phyloP scores from a whole-genome alignment of 1,140 invertebrate genomes.

The Thaumetopoea pityocampa region DNA sequence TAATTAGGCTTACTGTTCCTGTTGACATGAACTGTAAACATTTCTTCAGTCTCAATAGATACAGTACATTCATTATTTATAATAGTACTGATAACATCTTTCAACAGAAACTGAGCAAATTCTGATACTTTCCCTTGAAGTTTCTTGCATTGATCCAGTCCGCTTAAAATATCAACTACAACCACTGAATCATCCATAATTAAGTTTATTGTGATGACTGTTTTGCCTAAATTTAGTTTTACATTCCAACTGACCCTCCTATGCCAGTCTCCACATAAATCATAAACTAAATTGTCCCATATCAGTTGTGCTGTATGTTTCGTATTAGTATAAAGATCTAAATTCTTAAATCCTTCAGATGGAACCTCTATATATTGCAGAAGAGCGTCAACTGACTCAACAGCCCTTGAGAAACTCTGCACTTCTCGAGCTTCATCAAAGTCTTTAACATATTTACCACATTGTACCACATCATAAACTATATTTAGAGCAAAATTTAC shows the following conservation, averaged over 20 bases:
- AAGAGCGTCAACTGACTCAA: constrained; percentile 72
- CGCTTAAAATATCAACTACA: constrained; percentile 68
- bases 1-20: constrained; percentile 72
- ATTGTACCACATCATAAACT: constrained; percentile 69
- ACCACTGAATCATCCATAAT: constrained; percentile 42
- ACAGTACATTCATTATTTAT: constrained; percentile 75
- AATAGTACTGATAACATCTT: constrained; percentile 75
- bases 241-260: constrained; percentile 53
- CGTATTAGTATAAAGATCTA: constrained; percentile 72
- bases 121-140: constrained; percentile 65
- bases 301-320: constrained; percentile 55
- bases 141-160: constrained; percentile 67
- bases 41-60: constrained; percentile 54
- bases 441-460: constrained; percentile 72
- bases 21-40: constrained; percentile 70
- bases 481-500: constrained; percentile 73
- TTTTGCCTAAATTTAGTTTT: constrained; percentile 29
- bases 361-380: constrained; percentile 67
- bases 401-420: constrained; percentile 63
- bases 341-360: constrained; percentile 64
- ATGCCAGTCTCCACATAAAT: constrained; percentile 68
- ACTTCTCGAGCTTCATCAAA: constrained; percentile 67
- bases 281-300: constrained; percentile 60
- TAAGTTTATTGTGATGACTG: constrained; percentile 52
- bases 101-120: constrained; percentile 75